Evolutionary conservation across 2,797 vertebrate genomes (phyloP), one percentile per base, ranked within the genome.

Genomic region (Pseudochromis fuscus): DNA sequence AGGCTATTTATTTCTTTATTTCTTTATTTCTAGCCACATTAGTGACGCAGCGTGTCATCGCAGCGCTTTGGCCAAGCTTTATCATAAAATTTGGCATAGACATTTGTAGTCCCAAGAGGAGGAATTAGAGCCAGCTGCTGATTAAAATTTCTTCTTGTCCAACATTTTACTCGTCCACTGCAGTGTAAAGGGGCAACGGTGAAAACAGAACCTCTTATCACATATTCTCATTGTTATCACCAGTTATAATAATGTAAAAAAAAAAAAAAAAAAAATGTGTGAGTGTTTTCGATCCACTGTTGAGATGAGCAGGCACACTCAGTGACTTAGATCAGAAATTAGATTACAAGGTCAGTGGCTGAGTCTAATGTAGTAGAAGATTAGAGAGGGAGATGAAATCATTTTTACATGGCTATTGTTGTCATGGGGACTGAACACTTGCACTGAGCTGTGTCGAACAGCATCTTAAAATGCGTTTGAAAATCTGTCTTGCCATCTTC

Each of bases 311-410:
- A 68, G 82, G 71, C 72, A 63, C 42, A 81, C 55, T 79, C 76
- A 55, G 52, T 84, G 80, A 68, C 48, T 81, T 80, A 69, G 64
- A 82, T 75, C 61, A 79, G 68, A 87, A 88, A 89, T 90, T 71
- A 86, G 76, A 88, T 88, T 87, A 87, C 73, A 83, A 87, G 79
- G 81, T 86, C 84, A 85, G 79, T 68, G 60, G 62, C 77, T 84
- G 74, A 79, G 33, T 85, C 62, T 82, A 86, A 81, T 82, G 78
- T 80, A 74, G 71, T 83, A 75, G 67, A 85, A 86, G 77, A 89
- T 87, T 77, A 80, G 66, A 81, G 77, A 55, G 65, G 53, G 66
- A 75, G 77, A 70, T 82, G 52, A 85, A 82, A 81, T 85, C 25
- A 52, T 85, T 90, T 87, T 63, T 65, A 72, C 65, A 72, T 71